Conservation (phyloP, 2,113 vertebrate genomes). For the Anseranas semipalmata region DNA sequence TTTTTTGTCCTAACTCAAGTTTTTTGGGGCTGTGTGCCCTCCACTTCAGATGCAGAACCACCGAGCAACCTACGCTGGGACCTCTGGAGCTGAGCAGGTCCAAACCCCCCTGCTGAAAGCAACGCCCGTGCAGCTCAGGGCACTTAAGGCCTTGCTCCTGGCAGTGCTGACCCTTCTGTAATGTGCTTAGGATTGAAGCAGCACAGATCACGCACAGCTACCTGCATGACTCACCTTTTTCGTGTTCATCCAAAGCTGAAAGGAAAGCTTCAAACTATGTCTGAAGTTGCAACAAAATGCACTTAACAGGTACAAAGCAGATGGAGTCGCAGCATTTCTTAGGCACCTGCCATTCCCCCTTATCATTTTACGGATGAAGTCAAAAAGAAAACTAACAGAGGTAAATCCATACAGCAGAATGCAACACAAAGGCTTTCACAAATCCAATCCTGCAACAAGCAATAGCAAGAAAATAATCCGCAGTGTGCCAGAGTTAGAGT, state of each 20-base stretch:
- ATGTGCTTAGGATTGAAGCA: neutral
- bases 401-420: neutral
- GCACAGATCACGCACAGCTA: neutral
- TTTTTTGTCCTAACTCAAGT: neutral
- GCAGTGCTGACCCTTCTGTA: neutral
- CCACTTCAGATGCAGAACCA: neutral
- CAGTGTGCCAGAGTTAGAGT: neutral
- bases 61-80: neutral
- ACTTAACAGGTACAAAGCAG: neutral
- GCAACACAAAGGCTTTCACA: neutral
- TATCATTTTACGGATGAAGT: neutral
- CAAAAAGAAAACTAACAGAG: neutral
- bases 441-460: neutral
- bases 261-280: neutral
- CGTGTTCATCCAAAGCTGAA: neutral
- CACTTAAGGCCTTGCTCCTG: neutral
- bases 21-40: neutral
- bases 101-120: neutral
- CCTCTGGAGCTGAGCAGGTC: neutral
- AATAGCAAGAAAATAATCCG: neutral
- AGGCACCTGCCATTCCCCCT: neutral
- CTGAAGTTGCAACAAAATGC: neutral
- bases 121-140: neutral
- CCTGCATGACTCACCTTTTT: neutral
- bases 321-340: rapidly evolving